A percentile compares a stretch with the other conserved stretches of the same genome.
Evolutionary conservation across 1,140 invertebrate genomes (phyloP).

Genomic region (Ptiloglossa arizonensis): DNA sequence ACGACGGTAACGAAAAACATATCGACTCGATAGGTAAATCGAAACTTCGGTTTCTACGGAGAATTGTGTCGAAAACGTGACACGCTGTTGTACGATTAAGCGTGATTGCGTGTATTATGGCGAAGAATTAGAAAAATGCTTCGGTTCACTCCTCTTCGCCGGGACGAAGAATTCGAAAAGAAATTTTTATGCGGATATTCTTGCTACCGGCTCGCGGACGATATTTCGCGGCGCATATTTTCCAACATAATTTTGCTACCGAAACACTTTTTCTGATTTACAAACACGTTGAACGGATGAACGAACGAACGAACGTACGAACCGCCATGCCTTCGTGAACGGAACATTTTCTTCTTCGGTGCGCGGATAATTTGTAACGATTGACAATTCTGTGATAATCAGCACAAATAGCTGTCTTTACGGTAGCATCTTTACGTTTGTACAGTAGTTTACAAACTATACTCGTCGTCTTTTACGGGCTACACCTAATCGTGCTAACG

Average conservation of each 20-base stretch:
- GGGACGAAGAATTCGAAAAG: conserved; percentile 17
- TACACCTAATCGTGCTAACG: not conserved
- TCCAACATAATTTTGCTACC: conserved; percentile 40
- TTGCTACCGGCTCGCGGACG: conserved; percentile 21
- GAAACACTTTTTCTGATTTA: conserved; percentile 46
- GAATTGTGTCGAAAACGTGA: conserved; percentile 29
- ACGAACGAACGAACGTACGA: conserved; percentile 10
- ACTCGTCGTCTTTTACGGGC: not conserved
- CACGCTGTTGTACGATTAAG: conserved; percentile 22
- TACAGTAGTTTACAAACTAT: not conserved
- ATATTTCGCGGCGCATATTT: conserved; percentile 39
- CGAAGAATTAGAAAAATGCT: conserved; percentile 4
- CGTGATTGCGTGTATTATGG: not conserved
- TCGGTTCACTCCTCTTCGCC: conserved; percentile 14
- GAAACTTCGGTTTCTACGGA: conserved; percentile 13
- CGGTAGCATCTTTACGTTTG: conserved; percentile 26
- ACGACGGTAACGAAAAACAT: conserved; percentile 35
- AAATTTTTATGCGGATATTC: conserved; percentile 40
- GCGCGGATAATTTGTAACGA: conserved; percentile 22
- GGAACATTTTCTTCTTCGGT: conserved; percentile 2
- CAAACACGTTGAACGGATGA: conserved; percentile 8
- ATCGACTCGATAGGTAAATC: conserved; percentile 27
- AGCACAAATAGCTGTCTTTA: conserved; percentile 38
- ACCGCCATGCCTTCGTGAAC: not conserved
- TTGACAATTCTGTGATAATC: conserved; percentile 61